Evolutionary conservation across 1,140 invertebrate genomes (phyloP), one percentile per base, ranked within the genome.

Genomic region (Linepithema humile): DNA sequence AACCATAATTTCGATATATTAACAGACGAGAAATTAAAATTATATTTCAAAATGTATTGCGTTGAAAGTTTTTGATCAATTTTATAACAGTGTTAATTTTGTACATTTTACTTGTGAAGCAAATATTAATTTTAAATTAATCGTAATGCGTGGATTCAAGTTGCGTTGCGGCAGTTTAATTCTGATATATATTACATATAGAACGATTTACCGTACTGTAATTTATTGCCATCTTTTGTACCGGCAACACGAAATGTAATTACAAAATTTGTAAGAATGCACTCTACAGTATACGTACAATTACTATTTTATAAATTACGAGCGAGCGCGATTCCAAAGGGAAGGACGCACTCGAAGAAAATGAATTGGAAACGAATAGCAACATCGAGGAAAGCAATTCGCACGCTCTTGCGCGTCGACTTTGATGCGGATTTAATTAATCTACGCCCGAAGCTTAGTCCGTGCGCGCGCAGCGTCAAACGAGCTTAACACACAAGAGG

Each of bases 361-460:
- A 80, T 80, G 75, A 70, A 80, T 80, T 69, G 64, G 64, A 80
- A 80, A 80, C 48, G 75, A 80, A 80, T 70, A 55, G 62, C 62
- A 78, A 80, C 75, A 80, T 80, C 64, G 75, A 57, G 75, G 53
- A 57, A 69, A 70, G 75, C 64, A 80, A 80, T 80, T 80, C 75
- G 75, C 75, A 70, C 64, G 64, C 75, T 78, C 62, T 78, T 35
- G 75, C 50, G 75, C 75, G 70, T 80, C 75, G 75, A 80, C 75
- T 70, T 80, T 80, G 75, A 80, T 80, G 75, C 64, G 75, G 62
- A 80, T 80, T 80, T 80, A 80, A 62, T 83, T 84, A 75, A 69
- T 72, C 45, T 78, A 55, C 40, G 59, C 74, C 55, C 29, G 60
- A 38, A 62, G 69, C 77, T 85, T 85, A 85, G 64, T 75, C 75